Evolutionary conservation across 2,888 invertebrate genomes (phyloP).

Genomic region (Rotaria magnacalcarata): DNA sequence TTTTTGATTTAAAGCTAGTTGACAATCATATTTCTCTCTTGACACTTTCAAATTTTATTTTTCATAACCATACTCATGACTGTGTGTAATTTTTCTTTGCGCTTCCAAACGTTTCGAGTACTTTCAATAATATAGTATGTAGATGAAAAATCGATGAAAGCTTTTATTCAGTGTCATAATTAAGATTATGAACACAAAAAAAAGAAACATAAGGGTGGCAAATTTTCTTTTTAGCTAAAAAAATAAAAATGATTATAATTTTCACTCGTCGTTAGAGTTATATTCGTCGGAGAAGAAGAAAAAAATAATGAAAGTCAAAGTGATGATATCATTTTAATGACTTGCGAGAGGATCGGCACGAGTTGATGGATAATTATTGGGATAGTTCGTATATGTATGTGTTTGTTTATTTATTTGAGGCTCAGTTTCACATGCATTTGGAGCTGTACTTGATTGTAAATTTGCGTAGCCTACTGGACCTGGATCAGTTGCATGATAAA

Average conservation of each 20-base stretch:
- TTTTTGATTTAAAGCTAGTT: not conserved
- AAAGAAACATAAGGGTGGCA: not conserved
- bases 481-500: not conserved
- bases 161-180: not conserved
- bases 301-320: not conserved
- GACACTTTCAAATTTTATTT: not conserved
- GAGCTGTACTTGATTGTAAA: not conserved
- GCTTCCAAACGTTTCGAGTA: not conserved
- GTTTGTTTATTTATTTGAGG: not conserved
- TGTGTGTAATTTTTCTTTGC: not conserved
- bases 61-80: not conserved
- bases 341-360: no score
- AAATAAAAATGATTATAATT: not conserved
- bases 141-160: not conserved
- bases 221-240: not conserved
- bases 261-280: not conserved
- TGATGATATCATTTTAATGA: no score
- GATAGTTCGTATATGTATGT: not conserved
- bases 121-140: not conserved
- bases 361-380: not conserved
- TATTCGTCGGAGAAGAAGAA: no score
- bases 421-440: not conserved
- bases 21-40: not conserved
- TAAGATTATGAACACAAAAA: not conserved
- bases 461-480: not conserved